Percentiles rank a stretch among this genome's conserved stretches.
Conservation (phyloP, 2,113 vertebrate species). For the Morone saxatilis region DNA sequence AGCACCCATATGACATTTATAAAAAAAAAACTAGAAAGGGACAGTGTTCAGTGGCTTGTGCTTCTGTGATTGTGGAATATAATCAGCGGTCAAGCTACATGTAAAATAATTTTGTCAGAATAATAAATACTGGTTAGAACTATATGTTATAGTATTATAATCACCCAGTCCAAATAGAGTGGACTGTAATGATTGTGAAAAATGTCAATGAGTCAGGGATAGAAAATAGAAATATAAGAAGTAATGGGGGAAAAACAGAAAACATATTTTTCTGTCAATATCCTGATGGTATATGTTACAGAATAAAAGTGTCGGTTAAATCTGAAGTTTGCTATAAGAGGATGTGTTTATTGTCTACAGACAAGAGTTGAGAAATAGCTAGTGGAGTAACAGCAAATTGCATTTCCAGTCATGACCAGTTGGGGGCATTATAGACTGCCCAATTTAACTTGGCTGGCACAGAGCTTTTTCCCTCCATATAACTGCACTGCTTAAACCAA, state of each 20-base stretch:
- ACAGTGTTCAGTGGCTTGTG: conserved; percentile 1
- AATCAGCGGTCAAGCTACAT: not conserved
- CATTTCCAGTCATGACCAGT: conserved; percentile 36
- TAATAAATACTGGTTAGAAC: not conserved
- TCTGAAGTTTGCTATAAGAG: not conserved
- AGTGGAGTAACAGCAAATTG: not conserved
- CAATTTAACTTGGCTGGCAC: not conserved
- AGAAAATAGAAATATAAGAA: not conserved
- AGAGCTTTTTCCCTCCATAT: conserved; percentile 1
- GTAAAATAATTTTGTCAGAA: not conserved
- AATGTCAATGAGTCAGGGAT: too few relatives aligned
- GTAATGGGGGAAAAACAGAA: too few relatives aligned
- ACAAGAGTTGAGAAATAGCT: not conserved
- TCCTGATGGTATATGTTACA: not conserved
- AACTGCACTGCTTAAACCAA: conserved; percentile 3
- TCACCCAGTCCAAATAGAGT: not conserved
- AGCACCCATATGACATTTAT: not conserved
- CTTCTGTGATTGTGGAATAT: not conserved
- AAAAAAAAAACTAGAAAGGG: conserved; percentile 2
- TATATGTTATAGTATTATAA: not conserved
- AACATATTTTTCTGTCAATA: not conserved
- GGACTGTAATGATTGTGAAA: not conserved
- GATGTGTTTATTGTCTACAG: not conserved
- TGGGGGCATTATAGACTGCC: conserved; percentile 44
- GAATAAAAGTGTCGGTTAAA: not conserved